These are phyloP conservation scores for Equus przewalskii DNA, from an alignment of 2,113 vertebrate species.

Conservation along the genomic window DNA sequence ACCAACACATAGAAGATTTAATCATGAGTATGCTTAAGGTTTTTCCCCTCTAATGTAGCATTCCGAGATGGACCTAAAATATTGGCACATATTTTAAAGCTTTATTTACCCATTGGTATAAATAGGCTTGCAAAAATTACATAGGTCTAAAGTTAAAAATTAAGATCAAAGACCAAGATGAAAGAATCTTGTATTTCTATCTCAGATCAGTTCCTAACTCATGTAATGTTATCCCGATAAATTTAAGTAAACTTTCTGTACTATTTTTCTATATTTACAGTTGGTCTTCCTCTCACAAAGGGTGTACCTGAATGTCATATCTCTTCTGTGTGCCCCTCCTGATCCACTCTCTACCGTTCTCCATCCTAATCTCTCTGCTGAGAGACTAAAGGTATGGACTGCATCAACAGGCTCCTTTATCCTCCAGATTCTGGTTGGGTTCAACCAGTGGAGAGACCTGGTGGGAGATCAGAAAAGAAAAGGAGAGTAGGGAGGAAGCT, in stretches of 20 bases:
- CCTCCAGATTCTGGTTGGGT: neutral
- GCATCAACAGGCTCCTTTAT: neutral
- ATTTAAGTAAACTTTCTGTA: neutral
- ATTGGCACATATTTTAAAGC: constrained; percentile 35
- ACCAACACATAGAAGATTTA: neutral
- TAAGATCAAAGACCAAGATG: neutral
- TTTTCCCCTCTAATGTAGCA: neutral
- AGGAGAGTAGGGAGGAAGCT: neutral
- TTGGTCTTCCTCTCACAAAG: neutral
- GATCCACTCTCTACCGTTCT: neutral
- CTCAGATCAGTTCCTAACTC: neutral
- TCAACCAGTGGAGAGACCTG: neutral
- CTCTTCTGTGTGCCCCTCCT: neutral
- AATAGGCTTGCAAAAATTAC: neutral
- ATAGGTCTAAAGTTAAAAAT: neutral
- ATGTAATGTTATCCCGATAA: neutral
- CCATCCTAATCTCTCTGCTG: neutral
- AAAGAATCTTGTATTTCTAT: constrained; percentile 1
- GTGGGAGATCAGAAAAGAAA: neutral
- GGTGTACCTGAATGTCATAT: neutral
- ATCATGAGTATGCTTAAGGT: neutral
- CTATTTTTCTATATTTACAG: neutral
- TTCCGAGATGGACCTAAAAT: constrained; percentile 30
- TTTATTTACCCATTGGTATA: neutral
- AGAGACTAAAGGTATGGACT: neutral